Percentiles rank a stretch among this genome's conserved stretches.
Conservation (phyloP, 1,140 invertebrate species). For the Oreohelix idahoensis region DNA sequence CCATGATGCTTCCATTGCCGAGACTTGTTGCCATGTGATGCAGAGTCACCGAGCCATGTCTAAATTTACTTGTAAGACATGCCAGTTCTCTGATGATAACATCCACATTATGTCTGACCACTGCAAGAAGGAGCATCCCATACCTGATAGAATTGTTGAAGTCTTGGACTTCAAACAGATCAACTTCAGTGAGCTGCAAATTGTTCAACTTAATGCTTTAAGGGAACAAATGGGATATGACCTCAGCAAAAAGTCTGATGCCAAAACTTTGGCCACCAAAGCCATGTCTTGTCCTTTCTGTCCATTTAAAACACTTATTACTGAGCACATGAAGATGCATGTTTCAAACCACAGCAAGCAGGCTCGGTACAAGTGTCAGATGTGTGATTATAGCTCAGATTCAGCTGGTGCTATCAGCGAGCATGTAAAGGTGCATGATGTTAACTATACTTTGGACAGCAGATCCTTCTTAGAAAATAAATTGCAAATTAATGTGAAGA, state of each 20-base stretch:
- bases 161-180: conserved; percentile 34
- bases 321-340: conserved; percentile 22
- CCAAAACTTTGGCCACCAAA: background rate
- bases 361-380: conserved; percentile 16
- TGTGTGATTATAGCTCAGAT: conserved; percentile 36
- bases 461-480: background rate
- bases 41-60: conserved; percentile 35
- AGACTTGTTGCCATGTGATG: conserved; percentile 35
- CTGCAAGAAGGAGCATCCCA: conserved; percentile 29
- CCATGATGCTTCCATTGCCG: conserved; percentile 35
- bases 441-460: background rate
- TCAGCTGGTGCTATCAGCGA: background rate
- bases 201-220: conserved; percentile 30
- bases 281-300: conserved; percentile 30
- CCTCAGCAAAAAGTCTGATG: background rate
- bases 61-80: conserved; percentile 31
- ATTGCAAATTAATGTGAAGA: background rate
- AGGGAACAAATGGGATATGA: conserved; percentile 1
- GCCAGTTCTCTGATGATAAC: conserved; percentile 36
- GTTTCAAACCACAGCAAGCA: conserved; percentile 21
- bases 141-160: conserved; percentile 29
- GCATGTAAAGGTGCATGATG: conserved; percentile 33
- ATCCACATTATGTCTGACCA: conserved; percentile 37
- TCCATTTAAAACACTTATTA: conserved; percentile 12
- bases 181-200: conserved; percentile 33